Evolutionary conservation across 2,113 vertebrate species (phyloP), one percentile per base, ranked within the genome.

Genomic region (Oreochromis aureus): DNA sequence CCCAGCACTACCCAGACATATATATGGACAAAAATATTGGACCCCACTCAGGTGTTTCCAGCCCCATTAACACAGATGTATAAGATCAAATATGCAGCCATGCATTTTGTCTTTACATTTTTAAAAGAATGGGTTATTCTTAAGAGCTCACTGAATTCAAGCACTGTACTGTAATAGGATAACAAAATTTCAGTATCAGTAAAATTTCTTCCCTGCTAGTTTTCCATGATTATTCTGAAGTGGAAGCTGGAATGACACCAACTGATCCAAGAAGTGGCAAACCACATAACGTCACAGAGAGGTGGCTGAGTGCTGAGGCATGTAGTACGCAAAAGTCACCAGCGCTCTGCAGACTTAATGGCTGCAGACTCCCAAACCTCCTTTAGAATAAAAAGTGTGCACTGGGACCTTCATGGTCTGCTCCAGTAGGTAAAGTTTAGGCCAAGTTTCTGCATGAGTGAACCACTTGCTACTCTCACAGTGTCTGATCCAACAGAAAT

Each of bases 1-100:
- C 9, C 69, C 69, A 5, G 44, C 27, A 48, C 9, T 19, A 51
- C 24, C 44, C 16, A 51, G 44, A 76, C 6, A 48, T 48, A 24
- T 12, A 73, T 61, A 61, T 61, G 9, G 0, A 63, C 30, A 63
- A 34, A 10, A 0, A 19, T 34, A 63, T 4, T 34, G 30, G 0
- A 0, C 30, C 16, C 16, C 9, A 19, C 9, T 63, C 30, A 63
- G 9, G 66, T 46, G 13, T 27, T 46, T 44, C 41, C 0, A 73
- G 12, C 39, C 1, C 39, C 13, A 6, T 73, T 18, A 16, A 4
- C 41, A 76, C 24, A 48, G 15, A 7, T 18, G 41, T 30, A 30
- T 48, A 76, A 76, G 0, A 30, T 76, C 22, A 76, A 76, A 46
- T 27, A 27, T 0, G 1, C 15, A 10, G 2, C 8, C 22, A 2